Base-by-base conservation (phyloP, 1,140 invertebrate genomes). In the Onthophagus taurus region DNA sequence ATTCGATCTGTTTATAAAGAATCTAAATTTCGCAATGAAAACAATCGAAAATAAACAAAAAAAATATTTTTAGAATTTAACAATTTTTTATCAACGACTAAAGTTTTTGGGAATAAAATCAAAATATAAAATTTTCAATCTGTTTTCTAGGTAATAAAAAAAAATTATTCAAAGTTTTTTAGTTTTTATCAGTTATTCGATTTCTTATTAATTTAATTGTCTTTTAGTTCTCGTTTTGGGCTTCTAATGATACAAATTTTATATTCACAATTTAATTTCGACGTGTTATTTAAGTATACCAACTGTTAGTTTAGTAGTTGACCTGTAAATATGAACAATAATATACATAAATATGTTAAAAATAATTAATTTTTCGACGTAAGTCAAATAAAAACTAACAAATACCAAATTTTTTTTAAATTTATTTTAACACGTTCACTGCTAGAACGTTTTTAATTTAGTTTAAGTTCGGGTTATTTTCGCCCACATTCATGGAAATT, bases 241-340 rank as follows among this genome's bases (percentile, higher is more conserved):
- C 21, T 44, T 44, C 13, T 33, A 42, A 42, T 30, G 21, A 42
- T 44, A 44, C 42, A 44, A 44, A 42, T 44, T 44, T 35, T 44
- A 23, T 34, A 34, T 44, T 23, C 20, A 34, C 35, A 18, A 23
- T 13, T 31, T 44, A 24, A 34, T 19, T 34, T 21, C 26, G 42
- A 44, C 33, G 42, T 44, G 42, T 44, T 44, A 44, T 20, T 44
- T 44, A 44, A 44, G 30, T 44, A 21, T 44, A 44, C 31, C 42
- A 42, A 9, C 35, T 17, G 29, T 31, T 44, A 44, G 42, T 34
- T 34, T 44, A 34, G 30, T 37, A 38, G 6, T 29, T 41, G 38
- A 41, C 21, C 17, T 44, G 42, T 44, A 44, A 34, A 44, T 44
- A 44, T 44, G 42, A 44, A 34, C 31, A 33, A 44, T 44, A 44